These are phyloP conservation scores for Macrobrachium rosenbergii DNA, from an alignment of 1,140 invertebrate species.

Conservation along the genomic window DNA sequence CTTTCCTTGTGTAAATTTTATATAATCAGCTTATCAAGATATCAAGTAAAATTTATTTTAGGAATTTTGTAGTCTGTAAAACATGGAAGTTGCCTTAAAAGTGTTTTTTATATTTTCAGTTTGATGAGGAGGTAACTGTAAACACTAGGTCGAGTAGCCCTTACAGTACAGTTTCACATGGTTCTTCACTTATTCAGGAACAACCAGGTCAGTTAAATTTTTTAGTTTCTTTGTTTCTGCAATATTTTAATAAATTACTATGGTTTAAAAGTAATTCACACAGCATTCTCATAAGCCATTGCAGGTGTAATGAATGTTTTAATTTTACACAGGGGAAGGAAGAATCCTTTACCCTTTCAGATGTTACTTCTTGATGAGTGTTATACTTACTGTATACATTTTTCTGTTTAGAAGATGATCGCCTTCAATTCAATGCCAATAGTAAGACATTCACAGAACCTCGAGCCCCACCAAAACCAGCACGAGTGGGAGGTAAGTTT, in stretches of 20 bases:
- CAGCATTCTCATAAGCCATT: not conserved
- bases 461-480: conserved; percentile 39
- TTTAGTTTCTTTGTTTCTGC: not conserved
- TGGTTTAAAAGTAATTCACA: too few relatives aligned
- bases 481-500: conserved; percentile 40
- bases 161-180: conserved; percentile 44
- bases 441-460: not conserved
- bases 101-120: not conserved
- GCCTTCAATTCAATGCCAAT: conserved; percentile 1
- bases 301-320: too few relatives aligned
- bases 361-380: not conserved
- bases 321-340: too few relatives aligned
- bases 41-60: too few relatives aligned
- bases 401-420: conserved; percentile 33
- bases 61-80: too few relatives aligned
- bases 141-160: conserved; percentile 51
- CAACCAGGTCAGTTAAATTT: not conserved
- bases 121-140: conserved; percentile 46
- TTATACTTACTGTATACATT: not conserved
- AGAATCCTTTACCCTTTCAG: too few relatives aligned
- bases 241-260: not conserved
- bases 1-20: too few relatives aligned
- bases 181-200: conserved; percentile 38
- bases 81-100: too few relatives aligned
- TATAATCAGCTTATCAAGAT: too few relatives aligned